A percentile compares a stretch with the other conserved stretches of the same genome.
Conservation (phyloP, 2,888 invertebrate genomes). For the Neuroscelio doddi region DNA sequence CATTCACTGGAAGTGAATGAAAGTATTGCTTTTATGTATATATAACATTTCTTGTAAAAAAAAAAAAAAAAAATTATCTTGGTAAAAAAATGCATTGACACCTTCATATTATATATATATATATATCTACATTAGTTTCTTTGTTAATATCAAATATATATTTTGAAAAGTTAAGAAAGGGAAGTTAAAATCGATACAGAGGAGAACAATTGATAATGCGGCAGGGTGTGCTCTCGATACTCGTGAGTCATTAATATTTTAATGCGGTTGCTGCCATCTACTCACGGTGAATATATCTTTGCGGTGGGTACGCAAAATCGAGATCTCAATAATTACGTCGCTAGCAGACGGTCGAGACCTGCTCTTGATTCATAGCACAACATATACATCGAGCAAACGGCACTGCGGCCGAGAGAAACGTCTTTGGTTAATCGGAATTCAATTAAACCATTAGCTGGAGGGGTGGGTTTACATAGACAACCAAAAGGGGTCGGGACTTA, state of each 20-base stretch:
- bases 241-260: slow-evolving; percentile 61
- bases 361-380: slow-evolving; percentile 68
- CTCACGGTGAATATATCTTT: slow-evolving; percentile 50
- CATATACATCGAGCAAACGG: slow-evolving; percentile 47
- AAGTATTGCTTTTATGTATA: too few species aligned
- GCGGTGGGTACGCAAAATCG: slow-evolving; percentile 57
- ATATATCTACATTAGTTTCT: too few species aligned
- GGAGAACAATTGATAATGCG: slow-evolving; percentile 18
- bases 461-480: slow-evolving; percentile 38
- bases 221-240: slow-evolving; percentile 35
- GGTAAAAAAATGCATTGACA: too few species aligned
- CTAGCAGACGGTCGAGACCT: slow-evolving; percentile 60
- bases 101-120: too few species aligned
- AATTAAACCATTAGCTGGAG: slow-evolving; percentile 64
- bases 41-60: too few species aligned
- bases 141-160: too few species aligned
- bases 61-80: too few species aligned
- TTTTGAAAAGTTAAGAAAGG: slow-evolving; percentile 1
- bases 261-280: slow-evolving; percentile 59
- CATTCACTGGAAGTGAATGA: too few species aligned
- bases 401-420: slow-evolving; percentile 52
- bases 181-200: slow-evolving; percentile 39
- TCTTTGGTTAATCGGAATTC: slow-evolving; percentile 70
- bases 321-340: slow-evolving; percentile 68
- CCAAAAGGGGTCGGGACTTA: slow-evolving; percentile 44